Evolutionary conservation across 2,113 vertebrate genomes (phyloP).

Genomic region (Pterocles gutturalis): DNA sequence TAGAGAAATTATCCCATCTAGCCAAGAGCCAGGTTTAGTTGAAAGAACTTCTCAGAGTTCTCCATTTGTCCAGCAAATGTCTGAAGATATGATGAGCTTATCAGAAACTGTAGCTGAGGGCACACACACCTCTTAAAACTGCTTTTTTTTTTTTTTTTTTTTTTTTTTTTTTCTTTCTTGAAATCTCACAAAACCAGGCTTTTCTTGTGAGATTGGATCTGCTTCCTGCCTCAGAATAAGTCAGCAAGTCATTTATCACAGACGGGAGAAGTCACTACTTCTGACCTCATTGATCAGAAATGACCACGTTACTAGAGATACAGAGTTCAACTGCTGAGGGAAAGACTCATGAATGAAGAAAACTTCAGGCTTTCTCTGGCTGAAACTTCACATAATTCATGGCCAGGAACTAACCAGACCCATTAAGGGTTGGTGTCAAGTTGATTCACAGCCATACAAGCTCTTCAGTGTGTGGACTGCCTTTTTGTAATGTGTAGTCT

Average conservation of each 20-base stretch:
- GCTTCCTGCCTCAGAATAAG: neutral
- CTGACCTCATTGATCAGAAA: neutral
- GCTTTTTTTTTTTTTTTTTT: neutral
- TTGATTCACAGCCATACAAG: neutral
- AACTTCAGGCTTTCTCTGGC: neutral
- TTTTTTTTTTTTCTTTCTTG: neutral
- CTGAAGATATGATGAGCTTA: neutral
- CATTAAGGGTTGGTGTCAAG: neutral
- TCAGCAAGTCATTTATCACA: neutral
- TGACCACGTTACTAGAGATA: neutral
- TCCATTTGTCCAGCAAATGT: neutral
- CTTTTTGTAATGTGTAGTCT: neutral
- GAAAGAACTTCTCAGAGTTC: neutral
- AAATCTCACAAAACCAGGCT: neutral
- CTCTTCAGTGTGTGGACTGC: neutral
- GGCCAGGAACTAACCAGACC: neutral
- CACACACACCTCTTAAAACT: neutral
- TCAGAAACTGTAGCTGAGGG: neutral
- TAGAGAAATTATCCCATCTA: neutral
- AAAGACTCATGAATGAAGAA: neutral
- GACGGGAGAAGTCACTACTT: neutral
- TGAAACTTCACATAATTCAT: neutral
- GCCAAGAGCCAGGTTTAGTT: neutral
- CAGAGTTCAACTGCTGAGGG: neutral
- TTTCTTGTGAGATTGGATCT: neutral